These are phyloP conservation scores for Dynastes grantii DNA, from an alignment of 2,888 invertebrate genomes.

Conservation along the genomic window DNA sequence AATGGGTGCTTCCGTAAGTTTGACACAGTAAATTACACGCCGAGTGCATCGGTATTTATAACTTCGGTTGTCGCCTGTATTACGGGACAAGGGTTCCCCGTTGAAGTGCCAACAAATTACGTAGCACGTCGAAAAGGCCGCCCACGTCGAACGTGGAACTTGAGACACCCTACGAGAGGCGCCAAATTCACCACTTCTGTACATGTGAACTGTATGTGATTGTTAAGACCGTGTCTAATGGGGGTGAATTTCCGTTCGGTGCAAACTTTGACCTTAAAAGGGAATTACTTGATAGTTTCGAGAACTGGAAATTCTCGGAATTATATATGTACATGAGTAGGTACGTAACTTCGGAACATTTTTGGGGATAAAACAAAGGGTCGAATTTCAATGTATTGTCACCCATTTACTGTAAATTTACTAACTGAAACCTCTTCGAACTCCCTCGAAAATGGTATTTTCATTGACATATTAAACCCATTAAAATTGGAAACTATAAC, in stretches of 20 bases:
- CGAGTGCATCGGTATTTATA: slow-evolving; percentile 32
- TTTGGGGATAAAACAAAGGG: no score
- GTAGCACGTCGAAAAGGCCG: slow-evolving; percentile 1
- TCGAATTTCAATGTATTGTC: no score
- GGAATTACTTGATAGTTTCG: background rate
- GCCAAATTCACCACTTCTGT: background rate
- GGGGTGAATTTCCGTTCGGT: slow-evolving; percentile 5
- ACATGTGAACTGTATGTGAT: background rate
- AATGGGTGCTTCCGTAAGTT: slow-evolving; percentile 22
- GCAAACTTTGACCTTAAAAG: slow-evolving; percentile 20
- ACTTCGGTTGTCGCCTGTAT: background rate
- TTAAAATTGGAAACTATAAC: no score
- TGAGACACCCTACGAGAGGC: background rate
- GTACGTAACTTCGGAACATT: background rate
- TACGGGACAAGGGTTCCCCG: slow-evolving; percentile 11
- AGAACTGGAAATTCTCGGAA: background rate
- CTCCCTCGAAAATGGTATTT: no score
- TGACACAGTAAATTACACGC: slow-evolving; percentile 19
- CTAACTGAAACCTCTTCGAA: no score
- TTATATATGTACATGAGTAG: background rate
- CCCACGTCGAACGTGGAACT: slow-evolving; percentile 8
- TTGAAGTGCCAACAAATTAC: slow-evolving; percentile 37
- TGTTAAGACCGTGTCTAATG: background rate
- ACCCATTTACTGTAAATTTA: no score
- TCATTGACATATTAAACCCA: no score